These are phyloP conservation scores for Xestia xanthographa DNA, from an alignment of 2,888 invertebrate species.

Conservation along the genomic window DNA sequence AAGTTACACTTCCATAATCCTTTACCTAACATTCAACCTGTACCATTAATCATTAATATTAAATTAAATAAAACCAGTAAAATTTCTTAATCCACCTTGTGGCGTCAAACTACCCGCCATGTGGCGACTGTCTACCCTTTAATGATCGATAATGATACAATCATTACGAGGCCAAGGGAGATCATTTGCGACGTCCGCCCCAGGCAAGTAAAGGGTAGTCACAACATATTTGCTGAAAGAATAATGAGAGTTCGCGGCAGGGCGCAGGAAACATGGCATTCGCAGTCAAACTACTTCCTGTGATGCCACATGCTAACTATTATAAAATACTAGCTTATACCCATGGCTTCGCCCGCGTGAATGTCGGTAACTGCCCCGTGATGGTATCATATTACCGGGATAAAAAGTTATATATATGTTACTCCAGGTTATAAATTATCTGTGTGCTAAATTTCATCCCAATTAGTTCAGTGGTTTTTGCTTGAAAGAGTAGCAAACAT, in stretches of 20 bases:
- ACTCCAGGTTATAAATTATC: neutral
- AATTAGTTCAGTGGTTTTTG: neutral
- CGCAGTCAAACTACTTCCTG: slow-evolving; percentile 85
- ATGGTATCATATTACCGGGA: neutral
- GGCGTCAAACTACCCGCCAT: slow-evolving; percentile 67
- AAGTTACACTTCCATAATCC: neutral
- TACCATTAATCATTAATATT: slow-evolving; percentile 40
- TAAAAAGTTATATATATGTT: neutral
- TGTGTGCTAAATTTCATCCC: neutral
- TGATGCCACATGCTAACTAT: slow-evolving; percentile 76
- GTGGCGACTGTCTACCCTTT: slow-evolving; percentile 76
- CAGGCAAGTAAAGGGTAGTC: slow-evolving; percentile 84
- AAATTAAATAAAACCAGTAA: slow-evolving; percentile 59
- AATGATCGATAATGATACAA: slow-evolving; percentile 84
- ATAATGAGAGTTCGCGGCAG: slow-evolving; percentile 85
- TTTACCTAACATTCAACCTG: neutral
- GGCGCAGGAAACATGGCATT: slow-evolving; percentile 85
- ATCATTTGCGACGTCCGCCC: slow-evolving; percentile 79
- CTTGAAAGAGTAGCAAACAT: neutral
- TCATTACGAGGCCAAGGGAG: slow-evolving; percentile 76
- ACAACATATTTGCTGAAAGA: slow-evolving; percentile 89
- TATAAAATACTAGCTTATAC: neutral
- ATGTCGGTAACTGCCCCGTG: no score
- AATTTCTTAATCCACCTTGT: slow-evolving; percentile 65
- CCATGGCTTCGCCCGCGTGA: neutral